Conservation (phyloP, 2,888 invertebrate genomes). For the Neocrepidodera transversa region DNA sequence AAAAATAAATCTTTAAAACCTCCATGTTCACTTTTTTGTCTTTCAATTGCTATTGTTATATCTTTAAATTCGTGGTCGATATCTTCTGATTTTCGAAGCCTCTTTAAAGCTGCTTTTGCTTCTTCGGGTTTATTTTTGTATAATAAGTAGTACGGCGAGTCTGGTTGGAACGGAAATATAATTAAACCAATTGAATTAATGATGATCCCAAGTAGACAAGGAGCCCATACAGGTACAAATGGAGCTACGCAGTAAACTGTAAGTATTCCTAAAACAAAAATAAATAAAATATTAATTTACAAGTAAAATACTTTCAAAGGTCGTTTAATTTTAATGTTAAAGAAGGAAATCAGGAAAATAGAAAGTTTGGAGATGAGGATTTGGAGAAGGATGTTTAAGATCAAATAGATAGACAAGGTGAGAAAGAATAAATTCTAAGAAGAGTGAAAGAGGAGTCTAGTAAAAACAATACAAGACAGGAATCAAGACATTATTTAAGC, state of each 20-base stretch:
- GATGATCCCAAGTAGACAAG: conserved; percentile 46
- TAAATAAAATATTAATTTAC: conserved; percentile 5
- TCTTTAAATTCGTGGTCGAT: conserved; percentile 55
- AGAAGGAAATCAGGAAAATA: no score
- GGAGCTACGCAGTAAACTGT: conserved; percentile 55
- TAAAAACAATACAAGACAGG: no score
- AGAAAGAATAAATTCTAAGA: no score
- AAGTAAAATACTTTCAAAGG: no score
- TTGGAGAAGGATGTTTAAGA: no score
- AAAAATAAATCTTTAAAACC: conserved; percentile 54
- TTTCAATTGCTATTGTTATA: conserved; percentile 53
- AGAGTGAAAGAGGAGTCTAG: no score
- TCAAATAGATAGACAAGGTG: no score
- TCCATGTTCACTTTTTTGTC: conserved; percentile 55
- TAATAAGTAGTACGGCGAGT: conserved; percentile 57
- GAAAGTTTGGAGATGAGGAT: no score
- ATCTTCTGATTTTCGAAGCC: conserved; percentile 50
- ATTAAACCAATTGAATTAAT: conserved; percentile 50
- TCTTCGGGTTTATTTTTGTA: conserved; percentile 52
- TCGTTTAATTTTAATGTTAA: no score
- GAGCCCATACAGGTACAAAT: conserved; percentile 50
- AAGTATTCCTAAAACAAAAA: conserved; percentile 46
- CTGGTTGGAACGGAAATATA: conserved; percentile 57
- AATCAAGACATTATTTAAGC: no score
- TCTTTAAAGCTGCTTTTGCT: conserved; percentile 51